Base-by-base conservation (phyloP, 1,140 invertebrate species). In the Lepidurus couesii region DNA sequence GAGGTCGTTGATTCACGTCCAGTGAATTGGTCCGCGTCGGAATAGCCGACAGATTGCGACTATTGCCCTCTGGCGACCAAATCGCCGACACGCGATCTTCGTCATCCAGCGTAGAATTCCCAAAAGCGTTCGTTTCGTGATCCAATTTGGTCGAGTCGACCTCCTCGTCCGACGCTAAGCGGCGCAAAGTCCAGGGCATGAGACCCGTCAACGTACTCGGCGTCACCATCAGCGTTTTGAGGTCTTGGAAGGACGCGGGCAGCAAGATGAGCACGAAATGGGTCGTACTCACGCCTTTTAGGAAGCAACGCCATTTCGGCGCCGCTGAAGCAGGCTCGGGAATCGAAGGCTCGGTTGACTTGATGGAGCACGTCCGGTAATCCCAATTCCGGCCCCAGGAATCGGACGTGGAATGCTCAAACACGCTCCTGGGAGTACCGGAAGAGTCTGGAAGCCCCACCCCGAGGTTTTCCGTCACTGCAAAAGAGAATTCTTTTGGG, bases 231-330 rank as follows among this genome's bases (percentile, higher is more conserved):
- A 90, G 82, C 9, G 85, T 42, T 81, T 87, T 88, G 0, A 89
- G 83, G 81, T 90, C 89, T 42, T 84, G 81, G 82, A 84, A 87
- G 10, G 88, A 88, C 9, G 90, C 88, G 3, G 92, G 92, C 16
- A 93, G 80, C 81, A 93, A 88, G 7, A 91, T 92, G 6, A 93
- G 82, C 11, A 93, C 87, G 6, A 92, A 86, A 80, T 91, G 90
- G 0, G 88, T 89, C 4, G 85, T 82, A 24, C 87, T 89, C 16
- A 90, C 85, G 21, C 88, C 87, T 84, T 91, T 92, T 7, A 92
- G 85, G 82, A 90, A 93, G 83, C 92, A 93, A 76, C 88, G 86
- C 92, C 92, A 93, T 79, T 85, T 84, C 16, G 87, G 83, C 21
- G 73, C 81, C 34, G 65, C 13, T 13, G 74, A 9, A 24, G 44